Evolutionary conservation across 2,113 vertebrate genomes (phyloP).

Genomic region (Lates calcarifer): DNA sequence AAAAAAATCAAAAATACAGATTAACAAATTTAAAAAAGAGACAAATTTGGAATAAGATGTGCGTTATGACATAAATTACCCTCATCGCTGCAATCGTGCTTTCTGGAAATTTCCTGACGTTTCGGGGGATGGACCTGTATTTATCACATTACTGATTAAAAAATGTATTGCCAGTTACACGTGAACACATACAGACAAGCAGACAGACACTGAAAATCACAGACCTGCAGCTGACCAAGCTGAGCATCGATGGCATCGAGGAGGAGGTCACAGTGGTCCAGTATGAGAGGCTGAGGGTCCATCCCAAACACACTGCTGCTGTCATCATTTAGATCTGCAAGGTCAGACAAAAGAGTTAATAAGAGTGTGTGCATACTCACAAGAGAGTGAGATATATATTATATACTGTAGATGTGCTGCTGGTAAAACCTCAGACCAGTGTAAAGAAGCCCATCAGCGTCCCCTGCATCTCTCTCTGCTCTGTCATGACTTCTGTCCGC

Average conservation of each 20-base stretch:
- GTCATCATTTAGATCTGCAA: constrained; percentile 51
- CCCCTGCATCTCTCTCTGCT: constrained; percentile 36
- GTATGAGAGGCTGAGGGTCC: constrained; percentile 8
- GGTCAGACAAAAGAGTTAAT: not conserved
- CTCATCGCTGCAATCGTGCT: constrained; percentile 13
- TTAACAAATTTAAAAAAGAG: not conserved
- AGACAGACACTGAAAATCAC: not conserved
- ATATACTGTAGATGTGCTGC: not conserved
- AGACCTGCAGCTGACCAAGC: constrained; percentile 80
- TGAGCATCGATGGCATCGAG: constrained; percentile 77
- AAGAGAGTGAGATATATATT: not conserved
- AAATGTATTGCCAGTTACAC: not conserved
- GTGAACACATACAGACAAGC: not conserved
- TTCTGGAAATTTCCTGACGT: not conserved
- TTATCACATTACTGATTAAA: constrained; percentile 12
- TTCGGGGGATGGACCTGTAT: constrained; percentile 65
- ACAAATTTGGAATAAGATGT: not conserved
- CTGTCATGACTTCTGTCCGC: constrained; percentile 22
- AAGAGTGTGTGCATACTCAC: not conserved
- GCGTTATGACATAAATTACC: constrained; percentile 54
- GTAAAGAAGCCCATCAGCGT: constrained; percentile 63
- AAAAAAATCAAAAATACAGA: not conserved
- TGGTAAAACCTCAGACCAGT: constrained; percentile 63
- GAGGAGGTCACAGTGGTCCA: constrained; percentile 74
- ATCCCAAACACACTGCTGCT: constrained; percentile 3